Conservation (phyloP, 2,797 vertebrate genomes). For the Thaleichthys pacificus region DNA sequence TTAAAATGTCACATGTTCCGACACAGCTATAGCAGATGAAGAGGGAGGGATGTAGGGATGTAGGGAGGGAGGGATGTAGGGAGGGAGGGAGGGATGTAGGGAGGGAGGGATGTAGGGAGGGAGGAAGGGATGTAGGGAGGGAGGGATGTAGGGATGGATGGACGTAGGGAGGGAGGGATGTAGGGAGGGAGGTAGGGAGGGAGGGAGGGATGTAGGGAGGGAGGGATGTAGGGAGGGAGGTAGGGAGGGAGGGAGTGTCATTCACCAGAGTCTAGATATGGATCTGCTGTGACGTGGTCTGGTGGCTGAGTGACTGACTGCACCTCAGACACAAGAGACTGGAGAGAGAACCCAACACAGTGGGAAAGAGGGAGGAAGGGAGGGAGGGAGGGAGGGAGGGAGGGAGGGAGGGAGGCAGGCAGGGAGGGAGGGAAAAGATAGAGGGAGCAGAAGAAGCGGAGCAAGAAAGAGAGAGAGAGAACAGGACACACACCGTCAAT, state of each 20-base stretch:
- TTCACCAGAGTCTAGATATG: no score
- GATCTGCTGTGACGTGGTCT: constrained; percentile 36
- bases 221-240: neutral
- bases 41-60: no score
- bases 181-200: neutral
- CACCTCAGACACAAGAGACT: neutral
- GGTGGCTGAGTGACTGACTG: constrained; percentile 29
- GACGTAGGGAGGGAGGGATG: neutral
- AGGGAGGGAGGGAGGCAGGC: neutral
- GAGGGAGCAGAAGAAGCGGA: neutral
- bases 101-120: neutral
- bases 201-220: neutral
- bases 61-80: neutral
- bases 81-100: neutral
- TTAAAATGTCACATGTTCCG: no score
- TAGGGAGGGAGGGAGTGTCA: neutral
- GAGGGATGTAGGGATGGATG: neutral
- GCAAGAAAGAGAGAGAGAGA: constrained; percentile 3
- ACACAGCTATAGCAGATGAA: no score
- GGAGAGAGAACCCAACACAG: neutral
- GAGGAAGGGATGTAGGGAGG: neutral
- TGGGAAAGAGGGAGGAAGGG: neutral
- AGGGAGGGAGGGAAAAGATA: neutral
- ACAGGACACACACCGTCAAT: neutral
- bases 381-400: neutral